Percentiles rank a stretch among this genome's conserved stretches.
These are phyloP conservation scores for Mythimna lalbum DNA, from an alignment of 2,888 invertebrate genomes.

Conservation along the genomic window DNA sequence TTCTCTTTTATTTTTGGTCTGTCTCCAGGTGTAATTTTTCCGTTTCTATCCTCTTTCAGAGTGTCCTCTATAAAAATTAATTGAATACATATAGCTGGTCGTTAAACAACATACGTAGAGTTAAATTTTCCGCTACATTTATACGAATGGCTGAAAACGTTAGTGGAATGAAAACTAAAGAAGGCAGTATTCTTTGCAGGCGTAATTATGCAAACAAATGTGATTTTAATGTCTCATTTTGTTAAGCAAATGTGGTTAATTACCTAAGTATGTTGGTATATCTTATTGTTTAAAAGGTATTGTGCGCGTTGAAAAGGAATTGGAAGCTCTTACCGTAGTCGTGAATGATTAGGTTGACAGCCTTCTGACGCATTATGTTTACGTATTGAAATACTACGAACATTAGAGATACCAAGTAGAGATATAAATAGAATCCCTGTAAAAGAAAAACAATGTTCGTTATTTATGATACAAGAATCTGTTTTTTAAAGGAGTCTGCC, in stretches of 20 bases:
- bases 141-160: conserved; percentile 80
- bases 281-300: conserved; percentile 62
- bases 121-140: conserved; percentile 78
- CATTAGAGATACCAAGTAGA: conserved; percentile 94
- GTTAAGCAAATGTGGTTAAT: conserved; percentile 88
- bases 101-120: conserved; percentile 73
- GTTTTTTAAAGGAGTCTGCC: not conserved
- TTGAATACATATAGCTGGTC: conserved; percentile 62
- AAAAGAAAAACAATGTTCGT: conserved; percentile 62
- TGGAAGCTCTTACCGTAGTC: conserved; percentile 80
- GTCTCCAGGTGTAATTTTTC: conserved; percentile 78
- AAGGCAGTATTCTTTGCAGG: conserved; percentile 84
- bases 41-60: conserved; percentile 81
- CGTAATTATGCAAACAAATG: conserved; percentile 89
- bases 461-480: not conserved
- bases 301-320: conserved; percentile 58
- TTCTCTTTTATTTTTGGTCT: conserved; percentile 82
- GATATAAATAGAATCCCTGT: conserved; percentile 95
- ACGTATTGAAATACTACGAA: conserved; percentile 94
- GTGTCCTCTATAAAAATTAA: conserved; percentile 77
- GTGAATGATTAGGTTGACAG: conserved; percentile 91
- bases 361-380: conserved; percentile 92
- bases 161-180: conserved; percentile 85
- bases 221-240: conserved; percentile 90
- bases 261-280: conserved; percentile 71